Evolutionary conservation across 2,888 invertebrate genomes (phyloP).

Genomic region (Ecdyonurus torrentis): DNA sequence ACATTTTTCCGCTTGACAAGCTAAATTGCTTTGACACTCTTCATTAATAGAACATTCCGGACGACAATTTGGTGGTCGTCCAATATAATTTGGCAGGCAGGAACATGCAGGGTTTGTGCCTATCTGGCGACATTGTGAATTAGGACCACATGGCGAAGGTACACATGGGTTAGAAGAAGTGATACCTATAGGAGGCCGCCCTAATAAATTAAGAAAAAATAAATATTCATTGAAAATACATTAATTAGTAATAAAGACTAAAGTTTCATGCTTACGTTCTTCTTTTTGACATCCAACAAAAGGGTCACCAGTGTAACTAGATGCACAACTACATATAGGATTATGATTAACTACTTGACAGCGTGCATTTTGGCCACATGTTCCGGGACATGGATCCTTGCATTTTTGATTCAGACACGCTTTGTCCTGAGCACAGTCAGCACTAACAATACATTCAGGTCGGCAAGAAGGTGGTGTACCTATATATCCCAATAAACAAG

Average conservation of each 20-base stretch:
- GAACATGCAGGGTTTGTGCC: slow-evolving; percentile 54
- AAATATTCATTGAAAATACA: not conserved
- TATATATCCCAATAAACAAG: slow-evolving; percentile 60
- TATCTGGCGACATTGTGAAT: slow-evolving; percentile 45
- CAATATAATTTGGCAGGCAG: slow-evolving; percentile 59
- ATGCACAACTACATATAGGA: slow-evolving; percentile 32
- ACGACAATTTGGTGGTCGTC: slow-evolving; percentile 58
- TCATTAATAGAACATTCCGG: slow-evolving; percentile 63
- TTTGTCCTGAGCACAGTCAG: slow-evolving; percentile 65
- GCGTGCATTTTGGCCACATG: slow-evolving; percentile 64
- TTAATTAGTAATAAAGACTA: not conserved
- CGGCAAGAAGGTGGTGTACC: slow-evolving; percentile 75
- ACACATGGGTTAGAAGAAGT: slow-evolving; percentile 39
- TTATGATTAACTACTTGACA: slow-evolving; percentile 74
- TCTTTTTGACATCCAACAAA: slow-evolving; percentile 19
- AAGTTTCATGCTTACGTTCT: not conserved
- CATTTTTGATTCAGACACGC: slow-evolving; percentile 70
- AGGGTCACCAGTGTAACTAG: slow-evolving; percentile 31
- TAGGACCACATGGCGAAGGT: slow-evolving; percentile 72
- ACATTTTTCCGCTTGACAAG: slow-evolving; percentile 70
- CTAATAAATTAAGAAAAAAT: not conserved
- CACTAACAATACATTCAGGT: slow-evolving; percentile 63
- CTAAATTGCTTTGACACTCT: slow-evolving; percentile 52
- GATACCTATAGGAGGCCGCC: not conserved
- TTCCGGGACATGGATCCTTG: slow-evolving; percentile 63